Conservation (phyloP, 2,113 vertebrate species). For the Zosterops lateralis region DNA sequence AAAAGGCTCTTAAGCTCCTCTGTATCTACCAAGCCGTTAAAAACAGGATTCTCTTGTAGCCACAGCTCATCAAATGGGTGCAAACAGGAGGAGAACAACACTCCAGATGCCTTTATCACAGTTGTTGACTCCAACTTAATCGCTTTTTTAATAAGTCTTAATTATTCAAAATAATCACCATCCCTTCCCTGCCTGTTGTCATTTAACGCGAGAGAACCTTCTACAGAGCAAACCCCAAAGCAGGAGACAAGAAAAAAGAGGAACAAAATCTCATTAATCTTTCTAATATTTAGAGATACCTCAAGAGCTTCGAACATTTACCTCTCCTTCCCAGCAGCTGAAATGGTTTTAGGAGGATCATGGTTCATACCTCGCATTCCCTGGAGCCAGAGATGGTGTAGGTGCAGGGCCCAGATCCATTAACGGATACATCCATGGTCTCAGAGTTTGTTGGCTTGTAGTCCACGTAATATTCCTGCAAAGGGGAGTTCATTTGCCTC, state of each 20-base stretch:
- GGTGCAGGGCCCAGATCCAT: conserved; percentile 96
- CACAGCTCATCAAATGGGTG: not conserved
- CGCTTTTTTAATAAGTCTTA: conserved; percentile 52
- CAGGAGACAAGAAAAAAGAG: not conserved
- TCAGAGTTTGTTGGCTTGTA: conserved; percentile 98
- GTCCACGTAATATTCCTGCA: conserved; percentile 99
- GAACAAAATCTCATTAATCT: conserved; percentile 56
- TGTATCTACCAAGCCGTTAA: not conserved
- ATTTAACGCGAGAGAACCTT: conserved; percentile 67
- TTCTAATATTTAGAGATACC: conserved; percentile 73
- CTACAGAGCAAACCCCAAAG: conserved; percentile 63
- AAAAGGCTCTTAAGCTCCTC: not conserved
- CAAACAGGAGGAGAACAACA: not conserved
- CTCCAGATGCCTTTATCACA: conserved; percentile 26
- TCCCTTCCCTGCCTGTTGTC: conserved; percentile 51
- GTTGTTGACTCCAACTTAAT: conserved; percentile 67
- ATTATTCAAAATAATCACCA: conserved; percentile 53
- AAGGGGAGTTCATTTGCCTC: conserved; percentile 90
- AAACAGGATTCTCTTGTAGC: not conserved
- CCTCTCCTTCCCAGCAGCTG: conserved; percentile 93
- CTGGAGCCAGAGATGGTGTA: conserved; percentile 99
- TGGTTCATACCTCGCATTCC: conserved; percentile 99
- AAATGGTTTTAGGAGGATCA: conserved; percentile 94
- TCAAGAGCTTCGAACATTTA: conserved; percentile 86
- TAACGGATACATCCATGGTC: conserved; percentile 97